Base-by-base conservation (phyloP, 2,888 invertebrate genomes). In the Pandemis corylana region DNA sequence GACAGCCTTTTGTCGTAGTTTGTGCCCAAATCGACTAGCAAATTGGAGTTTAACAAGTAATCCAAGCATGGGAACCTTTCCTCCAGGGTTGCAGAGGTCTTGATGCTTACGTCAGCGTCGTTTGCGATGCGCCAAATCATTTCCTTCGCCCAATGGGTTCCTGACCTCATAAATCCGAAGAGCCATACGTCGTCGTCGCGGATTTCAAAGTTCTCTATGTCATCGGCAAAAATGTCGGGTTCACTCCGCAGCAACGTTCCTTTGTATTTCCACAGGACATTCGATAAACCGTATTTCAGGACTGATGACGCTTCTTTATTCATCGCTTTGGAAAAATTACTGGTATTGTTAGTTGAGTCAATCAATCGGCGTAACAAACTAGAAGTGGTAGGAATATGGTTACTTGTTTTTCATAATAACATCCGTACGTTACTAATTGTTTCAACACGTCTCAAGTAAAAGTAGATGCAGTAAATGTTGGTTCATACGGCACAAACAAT, bases 81-180 rank as follows among this genome's bases (percentile, higher is more conserved):
- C 6, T 3, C 1, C 28, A 36, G 5, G 10, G 0, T 10, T 20
- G 10, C 28, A 9, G 28, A 28, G 28, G 10, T 36, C 9, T 59
- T 36, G 1, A 36, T 36, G 28, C 28, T 28, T 4, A 59, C 7
- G 10, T n/a, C 5, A 5, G 5, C 12, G 28, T 59, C 59, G 59
- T 59, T 59, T 10, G 59, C 59, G 59, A 59, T 36, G 28, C 59
- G 59, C 59, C 59, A 59, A 12, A 59, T 10, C 59, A 59, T 59
- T 36, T 59, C 59, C 28, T 28, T 5, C 5, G 59, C 28, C 59
- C 59, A 59, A 36, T 20, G 28, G 28, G 59, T 28, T 6, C 59
- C 59, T 20, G 59, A 59, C 5, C 59, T 59, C 59, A 59, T 59
- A 12, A 28, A 59, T 10, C 59, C 28, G 5, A 28, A 20, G 10